Percentiles rank a stretch among this genome's conserved stretches.
Conservation (phyloP, 1,140 invertebrate genomes). For the Nasonia vitripennis region DNA sequence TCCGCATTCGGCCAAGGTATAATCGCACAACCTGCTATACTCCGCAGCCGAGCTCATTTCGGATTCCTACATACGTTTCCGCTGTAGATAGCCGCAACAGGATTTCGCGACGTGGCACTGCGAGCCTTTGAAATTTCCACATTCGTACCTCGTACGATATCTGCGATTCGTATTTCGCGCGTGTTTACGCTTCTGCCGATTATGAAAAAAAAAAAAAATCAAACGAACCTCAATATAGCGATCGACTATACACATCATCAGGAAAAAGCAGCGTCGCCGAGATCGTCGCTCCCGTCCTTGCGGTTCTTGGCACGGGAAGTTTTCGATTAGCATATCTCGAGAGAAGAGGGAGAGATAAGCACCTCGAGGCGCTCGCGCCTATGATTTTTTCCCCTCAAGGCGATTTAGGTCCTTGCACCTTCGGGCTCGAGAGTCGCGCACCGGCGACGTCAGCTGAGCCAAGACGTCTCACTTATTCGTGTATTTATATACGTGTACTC, state of each 20-base stretch:
- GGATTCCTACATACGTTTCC: neutral
- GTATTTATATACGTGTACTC: neutral
- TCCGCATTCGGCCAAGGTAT: slow-evolving; percentile 70
- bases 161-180: neutral
- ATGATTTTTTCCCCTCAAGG: neutral
- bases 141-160: neutral
- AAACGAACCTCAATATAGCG: neutral
- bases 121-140: neutral
- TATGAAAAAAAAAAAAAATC: neutral
- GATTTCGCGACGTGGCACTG: neutral
- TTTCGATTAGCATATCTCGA: slow-evolving; percentile 33
- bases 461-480: neutral
- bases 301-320: slow-evolving; percentile 18
- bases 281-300: neutral
- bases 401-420: slow-evolving; percentile 3
- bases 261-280: slow-evolving; percentile 2
- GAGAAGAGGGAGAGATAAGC: neutral
- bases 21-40: slow-evolving; percentile 50
- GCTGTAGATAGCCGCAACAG: neutral
- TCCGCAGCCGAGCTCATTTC: slow-evolving; percentile 11
- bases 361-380: neutral
- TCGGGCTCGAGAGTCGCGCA: neutral
- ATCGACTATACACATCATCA: neutral
- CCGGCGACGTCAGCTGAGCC: neutral
- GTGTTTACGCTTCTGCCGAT: neutral